phyloP scores from a whole-genome alignment of 2,113 vertebrate genomes.

The Elaphurus davidianus region DNA sequence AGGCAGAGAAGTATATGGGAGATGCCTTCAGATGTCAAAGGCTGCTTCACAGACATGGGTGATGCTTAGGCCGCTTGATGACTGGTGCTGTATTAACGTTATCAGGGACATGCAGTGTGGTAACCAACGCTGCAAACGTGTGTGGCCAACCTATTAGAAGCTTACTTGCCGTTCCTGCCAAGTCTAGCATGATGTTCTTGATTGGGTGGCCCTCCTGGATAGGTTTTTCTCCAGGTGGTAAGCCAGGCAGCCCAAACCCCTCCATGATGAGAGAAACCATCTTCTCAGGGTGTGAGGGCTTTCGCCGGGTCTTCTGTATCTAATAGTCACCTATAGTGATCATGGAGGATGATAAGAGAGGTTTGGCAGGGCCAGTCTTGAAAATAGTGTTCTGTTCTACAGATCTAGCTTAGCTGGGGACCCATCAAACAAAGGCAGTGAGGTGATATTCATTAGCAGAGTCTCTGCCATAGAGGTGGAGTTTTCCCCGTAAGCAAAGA shows the following conservation, averaged over 20 bases:
- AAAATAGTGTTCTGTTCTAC: not conserved
- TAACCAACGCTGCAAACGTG: rapidly evolving
- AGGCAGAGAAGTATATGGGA: rapidly evolving
- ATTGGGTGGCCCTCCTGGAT: too few species aligned
- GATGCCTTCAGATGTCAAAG: too few species aligned
- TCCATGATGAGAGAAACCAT: not conserved
- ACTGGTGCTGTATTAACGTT: rapidly evolving
- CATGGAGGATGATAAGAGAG: too few species aligned
- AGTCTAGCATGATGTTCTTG: not conserved
- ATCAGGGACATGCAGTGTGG: rapidly evolving
- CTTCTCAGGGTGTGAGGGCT: not conserved
- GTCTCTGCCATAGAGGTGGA: not conserved
- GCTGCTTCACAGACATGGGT: rapidly evolving
- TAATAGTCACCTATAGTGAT: not conserved
- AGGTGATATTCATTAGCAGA: rapidly evolving
- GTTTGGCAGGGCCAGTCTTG: not conserved
- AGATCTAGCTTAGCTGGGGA: not conserved
- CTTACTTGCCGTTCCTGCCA: not conserved
- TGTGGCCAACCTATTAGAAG: not conserved
- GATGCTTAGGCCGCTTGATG: rapidly evolving
- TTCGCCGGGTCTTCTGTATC: not conserved
- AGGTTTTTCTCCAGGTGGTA: not conserved
- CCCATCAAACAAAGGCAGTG: too few species aligned
- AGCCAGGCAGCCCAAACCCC: not conserved
- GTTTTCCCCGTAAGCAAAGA: not conserved